Evolutionary conservation across 1,140 invertebrate genomes (phyloP).

Genomic region (Diabrotica virgifera): DNA sequence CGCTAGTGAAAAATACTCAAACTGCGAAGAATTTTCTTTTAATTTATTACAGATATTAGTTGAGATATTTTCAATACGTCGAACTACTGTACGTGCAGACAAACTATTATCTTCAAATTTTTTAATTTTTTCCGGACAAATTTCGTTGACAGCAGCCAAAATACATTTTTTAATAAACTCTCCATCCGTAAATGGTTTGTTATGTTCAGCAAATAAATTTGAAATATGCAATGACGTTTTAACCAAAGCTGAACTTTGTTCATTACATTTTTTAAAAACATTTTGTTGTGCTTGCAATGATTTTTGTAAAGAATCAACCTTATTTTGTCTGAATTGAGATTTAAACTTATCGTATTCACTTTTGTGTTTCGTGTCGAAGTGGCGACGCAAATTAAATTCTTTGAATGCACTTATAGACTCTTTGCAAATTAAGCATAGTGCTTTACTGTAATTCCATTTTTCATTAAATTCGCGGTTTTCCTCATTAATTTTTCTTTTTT

Average conservation of each 20-base stretch:
- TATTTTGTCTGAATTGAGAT: too few relatives aligned
- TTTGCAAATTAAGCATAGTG: constrained; percentile 28
- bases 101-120: constrained; percentile 23
- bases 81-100: constrained; percentile 18
- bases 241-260: too few relatives aligned
- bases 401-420: too few relatives aligned
- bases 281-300: too few relatives aligned
- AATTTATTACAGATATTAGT: constrained; percentile 22
- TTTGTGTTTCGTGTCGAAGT: too few relatives aligned
- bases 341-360: too few relatives aligned
- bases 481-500: not conserved
- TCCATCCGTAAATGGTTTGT: constrained; percentile 25
- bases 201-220: constrained; percentile 29
- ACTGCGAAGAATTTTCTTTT: constrained; percentile 21
- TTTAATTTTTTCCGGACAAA: constrained; percentile 22
- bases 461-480: not conserved
- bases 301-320: too few relatives aligned
- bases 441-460: constrained; percentile 7
- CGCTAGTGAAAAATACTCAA: constrained; percentile 23
- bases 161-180: constrained; percentile 31
- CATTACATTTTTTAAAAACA: too few relatives aligned
- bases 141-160: constrained; percentile 22
- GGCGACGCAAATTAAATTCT: too few relatives aligned
- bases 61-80: constrained; percentile 22
- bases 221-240: constrained; percentile 28